These are phyloP conservation scores for Drosophila mercatorum DNA, from an alignment of 2,888 invertebrate species.

Conservation along the genomic window DNA sequence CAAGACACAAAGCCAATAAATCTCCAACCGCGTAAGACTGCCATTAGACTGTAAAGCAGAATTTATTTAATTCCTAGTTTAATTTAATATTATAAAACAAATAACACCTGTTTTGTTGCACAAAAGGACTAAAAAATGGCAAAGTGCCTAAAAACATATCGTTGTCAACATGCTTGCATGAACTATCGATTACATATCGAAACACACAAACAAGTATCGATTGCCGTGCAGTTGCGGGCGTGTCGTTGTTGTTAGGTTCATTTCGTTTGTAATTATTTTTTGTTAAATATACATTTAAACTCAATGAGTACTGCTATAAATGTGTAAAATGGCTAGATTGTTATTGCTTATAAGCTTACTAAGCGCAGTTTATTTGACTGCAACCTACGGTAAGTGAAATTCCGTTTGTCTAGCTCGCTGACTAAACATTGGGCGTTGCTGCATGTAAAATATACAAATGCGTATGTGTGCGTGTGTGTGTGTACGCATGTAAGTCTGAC, in stretches of 20 bases:
- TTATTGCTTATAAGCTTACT: slow-evolving; percentile 42
- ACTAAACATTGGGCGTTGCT: slow-evolving; percentile 64
- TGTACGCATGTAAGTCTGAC: slow-evolving; percentile 12
- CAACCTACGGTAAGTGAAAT: slow-evolving; percentile 47
- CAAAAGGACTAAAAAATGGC: slow-evolving; percentile 43
- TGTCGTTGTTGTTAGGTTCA: slow-evolving; percentile 62
- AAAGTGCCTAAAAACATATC: neutral
- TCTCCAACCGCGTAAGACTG: slow-evolving; percentile 86
- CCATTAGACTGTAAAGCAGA: slow-evolving; percentile 66
- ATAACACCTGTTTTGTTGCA: slow-evolving; percentile 52
- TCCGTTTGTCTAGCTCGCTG: slow-evolving; percentile 30
- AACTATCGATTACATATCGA: slow-evolving; percentile 10
- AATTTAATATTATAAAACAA: slow-evolving; percentile 51
- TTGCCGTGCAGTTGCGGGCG: slow-evolving; percentile 51
- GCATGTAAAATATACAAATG: slow-evolving; percentile 17
- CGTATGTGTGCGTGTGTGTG: slow-evolving; percentile 16
- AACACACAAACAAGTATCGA: slow-evolving; percentile 19
- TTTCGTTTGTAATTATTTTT: slow-evolving; percentile 40
- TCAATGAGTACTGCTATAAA: slow-evolving; percentile 31
- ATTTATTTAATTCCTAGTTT: slow-evolving; percentile 14
- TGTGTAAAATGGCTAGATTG: slow-evolving; percentile 51
- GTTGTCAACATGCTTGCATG: slow-evolving; percentile 6
- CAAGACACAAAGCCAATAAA: slow-evolving; percentile 86
- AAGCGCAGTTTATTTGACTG: slow-evolving; percentile 41
- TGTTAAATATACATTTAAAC: slow-evolving; percentile 27